These are phyloP conservation scores for Phalacrocorax pelagicus DNA, from an alignment of 2,113 vertebrate genomes.

Conservation along the genomic window DNA sequence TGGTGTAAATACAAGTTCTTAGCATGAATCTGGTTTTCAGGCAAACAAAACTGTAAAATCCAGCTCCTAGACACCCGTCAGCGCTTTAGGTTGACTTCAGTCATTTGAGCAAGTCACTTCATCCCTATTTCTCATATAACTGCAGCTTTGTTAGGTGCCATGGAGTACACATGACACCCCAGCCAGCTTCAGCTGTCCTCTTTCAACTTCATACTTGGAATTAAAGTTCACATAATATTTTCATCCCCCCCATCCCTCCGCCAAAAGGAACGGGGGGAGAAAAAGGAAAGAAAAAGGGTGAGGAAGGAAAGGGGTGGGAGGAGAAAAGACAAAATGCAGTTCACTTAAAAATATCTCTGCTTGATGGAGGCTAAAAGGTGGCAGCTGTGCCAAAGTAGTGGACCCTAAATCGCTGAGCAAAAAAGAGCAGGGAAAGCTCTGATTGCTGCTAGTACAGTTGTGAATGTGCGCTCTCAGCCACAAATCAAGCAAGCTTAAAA, in stretches of 20 bases:
- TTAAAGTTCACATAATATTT: constrained; percentile 28
- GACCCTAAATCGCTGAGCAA: constrained; percentile 85
- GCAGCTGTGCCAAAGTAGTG: constrained; percentile 83
- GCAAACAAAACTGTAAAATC: background rate
- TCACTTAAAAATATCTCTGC: constrained; percentile 58
- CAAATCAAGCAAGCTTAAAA: constrained; percentile 87
- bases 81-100: background rate
- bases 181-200: background rate
- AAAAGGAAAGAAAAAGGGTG: background rate
- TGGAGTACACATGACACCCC: background rate
- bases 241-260: background rate
- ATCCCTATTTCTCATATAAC: background rate
- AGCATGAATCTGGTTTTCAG: background rate
- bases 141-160: background rate
- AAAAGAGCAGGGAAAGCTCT: constrained; percentile 84
- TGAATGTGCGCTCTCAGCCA: constrained; percentile 82
- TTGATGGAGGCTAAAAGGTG: constrained; percentile 79
- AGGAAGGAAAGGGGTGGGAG: background rate
- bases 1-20: background rate
- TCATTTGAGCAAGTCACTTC: background rate
- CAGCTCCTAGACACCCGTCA: background rate
- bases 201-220: constrained; percentile 2
- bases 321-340: constrained; percentile 23
- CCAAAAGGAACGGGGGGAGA: accelerated
- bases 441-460: constrained; percentile 85